These are phyloP conservation scores for Cryptoblepharus egeriae DNA, from an alignment of 2,797 vertebrate genomes.

Conservation along the genomic window DNA sequence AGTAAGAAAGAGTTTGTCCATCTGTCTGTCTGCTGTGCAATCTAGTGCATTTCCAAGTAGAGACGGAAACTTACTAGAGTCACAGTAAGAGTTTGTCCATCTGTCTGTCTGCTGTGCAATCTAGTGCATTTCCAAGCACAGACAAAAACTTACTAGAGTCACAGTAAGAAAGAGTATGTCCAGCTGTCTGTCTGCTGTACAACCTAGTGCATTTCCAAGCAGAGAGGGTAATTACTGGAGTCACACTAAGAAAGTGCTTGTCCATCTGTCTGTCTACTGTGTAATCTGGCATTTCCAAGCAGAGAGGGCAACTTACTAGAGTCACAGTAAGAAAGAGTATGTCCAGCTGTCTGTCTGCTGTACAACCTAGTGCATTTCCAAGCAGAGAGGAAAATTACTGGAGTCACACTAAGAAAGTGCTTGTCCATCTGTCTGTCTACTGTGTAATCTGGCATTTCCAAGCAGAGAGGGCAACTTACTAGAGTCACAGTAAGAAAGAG, in stretches of 20 bases:
- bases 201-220: slow-evolving; percentile 35
- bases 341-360: too few relatives aligned
- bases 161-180: not conserved
- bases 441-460: slow-evolving; percentile 29
- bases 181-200: rapidly evolving
- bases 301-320: slow-evolving; percentile 25
- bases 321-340: slow-evolving; percentile 19
- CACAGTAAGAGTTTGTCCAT: not conserved
- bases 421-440: rapidly evolving
- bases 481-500: not conserved
- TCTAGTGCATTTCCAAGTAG: too few relatives aligned
- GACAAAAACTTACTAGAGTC: too few relatives aligned
- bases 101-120: too few relatives aligned
- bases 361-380: too few relatives aligned
- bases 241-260: not conserved
- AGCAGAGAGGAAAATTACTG: too few relatives aligned
- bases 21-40: too few relatives aligned
- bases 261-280: rapidly evolving
- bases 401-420: not conserved
- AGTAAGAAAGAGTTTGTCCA: too few relatives aligned
- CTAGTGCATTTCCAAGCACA: too few relatives aligned
- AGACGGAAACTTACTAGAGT: slow-evolving; percentile 21
- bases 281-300: slow-evolving; percentile 34
- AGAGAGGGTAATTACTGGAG: too few relatives aligned
- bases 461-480: too few relatives aligned